phyloP scores from a whole-genome alignment of 2,113 vertebrate species.

The Tragelaphus imberbis region DNA sequence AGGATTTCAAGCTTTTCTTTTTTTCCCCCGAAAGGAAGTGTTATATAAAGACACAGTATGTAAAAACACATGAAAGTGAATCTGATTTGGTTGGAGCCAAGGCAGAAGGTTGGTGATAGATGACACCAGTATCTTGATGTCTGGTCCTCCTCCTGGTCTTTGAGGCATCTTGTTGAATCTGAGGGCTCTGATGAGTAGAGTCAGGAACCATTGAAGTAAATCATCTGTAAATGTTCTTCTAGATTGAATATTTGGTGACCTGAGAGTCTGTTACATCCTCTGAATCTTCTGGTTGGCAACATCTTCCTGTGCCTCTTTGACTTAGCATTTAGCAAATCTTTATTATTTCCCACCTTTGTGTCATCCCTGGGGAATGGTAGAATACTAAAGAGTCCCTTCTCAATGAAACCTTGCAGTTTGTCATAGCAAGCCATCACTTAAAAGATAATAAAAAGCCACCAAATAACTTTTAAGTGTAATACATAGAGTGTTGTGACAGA shows the following conservation, averaged over 20 bases:
- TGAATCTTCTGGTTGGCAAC: neutral
- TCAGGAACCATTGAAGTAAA: neutral
- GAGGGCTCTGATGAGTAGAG: neutral
- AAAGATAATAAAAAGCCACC: neutral
- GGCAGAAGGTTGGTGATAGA: neutral
- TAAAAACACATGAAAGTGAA: neutral
- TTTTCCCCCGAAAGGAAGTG: neutral
- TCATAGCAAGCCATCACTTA: neutral
- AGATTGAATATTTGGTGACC: neutral
- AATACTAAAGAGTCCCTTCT: neutral
- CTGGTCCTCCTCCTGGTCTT: neutral
- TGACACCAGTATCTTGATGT: neutral
- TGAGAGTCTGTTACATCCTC: neutral
- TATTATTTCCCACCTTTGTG: slow-evolving; percentile 7
- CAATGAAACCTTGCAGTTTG: neutral
- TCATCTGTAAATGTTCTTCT: neutral
- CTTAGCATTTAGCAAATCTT: neutral
- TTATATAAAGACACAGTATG: neutral
- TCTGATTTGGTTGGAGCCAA: neutral
- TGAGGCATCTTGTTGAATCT: neutral
- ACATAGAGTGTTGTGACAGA: neutral
- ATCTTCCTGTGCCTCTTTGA: neutral
- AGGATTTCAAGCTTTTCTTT: neutral
- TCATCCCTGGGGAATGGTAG: neutral
- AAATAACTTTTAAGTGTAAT: neutral